These are phyloP conservation scores for Dryobota labecula DNA, from an alignment of 2,888 invertebrate species.

Conservation along the genomic window DNA sequence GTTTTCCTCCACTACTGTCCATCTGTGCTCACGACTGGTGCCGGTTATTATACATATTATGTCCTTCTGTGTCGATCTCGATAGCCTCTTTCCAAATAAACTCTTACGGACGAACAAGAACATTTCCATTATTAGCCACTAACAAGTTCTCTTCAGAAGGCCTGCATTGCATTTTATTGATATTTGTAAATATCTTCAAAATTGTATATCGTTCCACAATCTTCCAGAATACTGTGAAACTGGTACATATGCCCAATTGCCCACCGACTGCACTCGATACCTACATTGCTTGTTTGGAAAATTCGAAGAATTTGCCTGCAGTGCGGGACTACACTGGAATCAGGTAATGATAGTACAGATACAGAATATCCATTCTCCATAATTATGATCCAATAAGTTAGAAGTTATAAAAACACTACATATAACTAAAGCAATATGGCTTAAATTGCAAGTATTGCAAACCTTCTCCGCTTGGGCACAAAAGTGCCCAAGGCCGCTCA, in stretches of 20 bases:
- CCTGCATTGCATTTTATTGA: neutral
- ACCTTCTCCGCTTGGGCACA: no score
- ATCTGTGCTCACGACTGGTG: no score
- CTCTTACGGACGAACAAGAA: neutral
- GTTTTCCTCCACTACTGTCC: no score
- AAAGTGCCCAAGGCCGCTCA: no score
- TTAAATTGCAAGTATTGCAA: no score
- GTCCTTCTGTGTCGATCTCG: neutral
- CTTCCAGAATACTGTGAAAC: conserved; percentile 89
- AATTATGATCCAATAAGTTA: neutral
- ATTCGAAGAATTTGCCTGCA: conserved; percentile 93
- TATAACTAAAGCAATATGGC: no score
- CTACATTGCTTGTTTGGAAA: conserved; percentile 95
- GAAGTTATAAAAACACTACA: no score
- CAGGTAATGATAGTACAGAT: conserved; percentile 82
- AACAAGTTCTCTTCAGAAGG: neutral
- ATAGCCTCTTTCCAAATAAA: neutral
- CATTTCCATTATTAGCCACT: neutral
- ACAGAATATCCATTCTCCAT: neutral
- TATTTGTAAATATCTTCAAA: neutral
- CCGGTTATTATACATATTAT: no score
- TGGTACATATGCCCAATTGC: conserved; percentile 92
- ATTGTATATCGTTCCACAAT: neutral
- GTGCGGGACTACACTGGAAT: conserved; percentile 94
- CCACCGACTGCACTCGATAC: conserved; percentile 93